These are phyloP conservation scores for Dryobota labecula DNA, from an alignment of 2,888 invertebrate genomes.

Conservation along the genomic window DNA sequence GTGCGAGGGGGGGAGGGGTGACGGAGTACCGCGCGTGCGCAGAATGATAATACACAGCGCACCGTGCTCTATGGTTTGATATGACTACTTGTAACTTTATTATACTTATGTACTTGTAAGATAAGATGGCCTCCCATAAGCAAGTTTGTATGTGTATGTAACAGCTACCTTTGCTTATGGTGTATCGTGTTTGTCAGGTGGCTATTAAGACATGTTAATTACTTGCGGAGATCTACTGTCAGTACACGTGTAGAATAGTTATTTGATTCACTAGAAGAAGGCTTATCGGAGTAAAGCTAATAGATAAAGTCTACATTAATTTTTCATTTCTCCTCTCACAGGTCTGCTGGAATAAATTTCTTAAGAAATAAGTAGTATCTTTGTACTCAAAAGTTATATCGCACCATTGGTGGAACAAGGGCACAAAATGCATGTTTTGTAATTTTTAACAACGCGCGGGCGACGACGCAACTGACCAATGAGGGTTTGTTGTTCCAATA, in stretches of 20 bases:
- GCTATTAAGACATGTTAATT: background rate
- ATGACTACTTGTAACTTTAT: constrained; percentile 61
- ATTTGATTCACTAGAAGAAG: background rate
- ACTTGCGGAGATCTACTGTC: background rate
- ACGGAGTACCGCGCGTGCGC: constrained; percentile 74
- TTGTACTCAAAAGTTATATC: too few species aligned
- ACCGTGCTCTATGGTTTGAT: constrained; percentile 69
- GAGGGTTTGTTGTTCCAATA: too few species aligned
- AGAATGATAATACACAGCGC: constrained; percentile 75
- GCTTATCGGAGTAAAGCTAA: background rate
- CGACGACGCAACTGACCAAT: too few species aligned
- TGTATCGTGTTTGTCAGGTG: constrained; percentile 6
- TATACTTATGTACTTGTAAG: constrained; percentile 16
- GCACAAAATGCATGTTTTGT: too few species aligned
- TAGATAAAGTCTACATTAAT: too few species aligned
- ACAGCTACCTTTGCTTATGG: background rate
- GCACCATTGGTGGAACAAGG: too few species aligned
- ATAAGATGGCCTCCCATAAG: constrained; percentile 10
- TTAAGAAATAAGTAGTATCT: too few species aligned
- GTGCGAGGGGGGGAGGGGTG: constrained; percentile 53
- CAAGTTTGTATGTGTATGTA: background rate
- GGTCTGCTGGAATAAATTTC: too few species aligned
- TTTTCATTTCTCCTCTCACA: too few species aligned
- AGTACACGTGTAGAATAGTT: background rate
- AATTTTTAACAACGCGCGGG: too few species aligned